Base-by-base conservation (phyloP, 2,888 invertebrate genomes). In the Monochamus alternatus region DNA sequence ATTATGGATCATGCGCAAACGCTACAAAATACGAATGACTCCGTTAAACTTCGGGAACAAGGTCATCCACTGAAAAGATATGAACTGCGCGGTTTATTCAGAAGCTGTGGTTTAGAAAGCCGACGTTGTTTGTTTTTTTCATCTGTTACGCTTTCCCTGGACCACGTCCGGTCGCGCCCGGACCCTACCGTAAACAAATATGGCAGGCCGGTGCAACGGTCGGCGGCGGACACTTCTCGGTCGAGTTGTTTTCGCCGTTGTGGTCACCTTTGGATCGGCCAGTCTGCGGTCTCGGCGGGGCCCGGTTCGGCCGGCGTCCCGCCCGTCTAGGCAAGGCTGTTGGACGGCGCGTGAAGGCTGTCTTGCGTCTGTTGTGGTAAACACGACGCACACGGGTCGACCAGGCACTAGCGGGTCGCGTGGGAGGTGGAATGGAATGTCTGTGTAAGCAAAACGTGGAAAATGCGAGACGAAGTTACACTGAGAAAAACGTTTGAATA, bases 301-400 rank as follows among this genome's bases (percentile, higher is more conserved):
- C 64, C 60, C 70, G 59, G 59, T 65, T 32, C n/a, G 55, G 55
- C 14, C n/a, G n/a, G n/a, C 51, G 10, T n/a, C n/a, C n/a, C n/a
- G 55, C 22, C 55, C 55, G 66, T 32, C 58, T 58, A 31, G 73
- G 55, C 76, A 76, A 76, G 76, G 76, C 68, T 76, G 75, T 75
- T 73, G 30, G 73, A 58, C 62, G 52, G 68, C 44, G 59, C 55
- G 64, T 74, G 74, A 76, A 76, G 76, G 76, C 74, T 76, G 76
- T 69, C 65, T 22, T 62, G 64, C 60, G 60, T 60, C 65, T 70
- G n/a, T 55, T 64, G 73, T 64, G 69, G 70, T 76, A 73, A 76
- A 76, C 76, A 73, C 64, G 58, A 58, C 3, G 32, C 12, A 58
- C 66, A 51, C 65, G 43, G 43, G 43, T 22, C 32, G 22, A 22